These are phyloP conservation scores for Leptopilina clavipes DNA, from an alignment of 1,140 invertebrate species.

Conservation along the genomic window DNA sequence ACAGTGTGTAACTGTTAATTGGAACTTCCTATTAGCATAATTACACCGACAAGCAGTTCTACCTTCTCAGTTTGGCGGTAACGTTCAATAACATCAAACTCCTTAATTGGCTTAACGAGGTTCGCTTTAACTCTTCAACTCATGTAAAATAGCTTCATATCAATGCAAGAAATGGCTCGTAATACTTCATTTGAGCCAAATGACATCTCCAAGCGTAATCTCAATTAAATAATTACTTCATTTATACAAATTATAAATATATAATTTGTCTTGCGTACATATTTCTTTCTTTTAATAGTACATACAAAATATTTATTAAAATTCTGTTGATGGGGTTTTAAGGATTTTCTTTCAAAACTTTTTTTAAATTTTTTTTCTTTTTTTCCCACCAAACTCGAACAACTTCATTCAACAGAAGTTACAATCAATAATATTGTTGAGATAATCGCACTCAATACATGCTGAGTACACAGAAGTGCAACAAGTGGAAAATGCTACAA, in stretches of 20 bases:
- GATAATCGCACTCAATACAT: slow-evolving; percentile 31
- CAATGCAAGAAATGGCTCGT: slow-evolving; percentile 55
- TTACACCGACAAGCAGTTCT: slow-evolving; percentile 60
- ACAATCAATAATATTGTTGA: slow-evolving; percentile 34
- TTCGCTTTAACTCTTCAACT: slow-evolving; percentile 60
- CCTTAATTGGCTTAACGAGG: slow-evolving; percentile 63
- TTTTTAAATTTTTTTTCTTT: too few species aligned
- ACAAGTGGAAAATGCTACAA: slow-evolving; percentile 34
- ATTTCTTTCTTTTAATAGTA: not conserved
- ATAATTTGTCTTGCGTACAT: not conserved
- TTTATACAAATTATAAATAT: not conserved
- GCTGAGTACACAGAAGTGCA: slow-evolving; percentile 30
- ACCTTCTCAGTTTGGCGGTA: slow-evolving; percentile 57
- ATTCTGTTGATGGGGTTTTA: not conserved
- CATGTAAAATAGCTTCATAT: slow-evolving; percentile 59
- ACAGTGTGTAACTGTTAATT: slow-evolving; percentile 52
- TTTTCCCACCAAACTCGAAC: not conserved
- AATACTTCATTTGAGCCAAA: slow-evolving; percentile 38
- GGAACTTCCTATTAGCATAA: slow-evolving; percentile 64
- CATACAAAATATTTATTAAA: slow-evolving; percentile 1
- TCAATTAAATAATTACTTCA: slow-evolving; percentile 11
- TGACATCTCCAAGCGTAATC: not conserved
- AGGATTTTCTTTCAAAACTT: not conserved
- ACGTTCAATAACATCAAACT: slow-evolving; percentile 65
- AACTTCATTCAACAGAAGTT: slow-evolving; percentile 18